Evolutionary conservation across 2,113 vertebrate genomes (phyloP).

Genomic region (Psittacara wagleri): DNA sequence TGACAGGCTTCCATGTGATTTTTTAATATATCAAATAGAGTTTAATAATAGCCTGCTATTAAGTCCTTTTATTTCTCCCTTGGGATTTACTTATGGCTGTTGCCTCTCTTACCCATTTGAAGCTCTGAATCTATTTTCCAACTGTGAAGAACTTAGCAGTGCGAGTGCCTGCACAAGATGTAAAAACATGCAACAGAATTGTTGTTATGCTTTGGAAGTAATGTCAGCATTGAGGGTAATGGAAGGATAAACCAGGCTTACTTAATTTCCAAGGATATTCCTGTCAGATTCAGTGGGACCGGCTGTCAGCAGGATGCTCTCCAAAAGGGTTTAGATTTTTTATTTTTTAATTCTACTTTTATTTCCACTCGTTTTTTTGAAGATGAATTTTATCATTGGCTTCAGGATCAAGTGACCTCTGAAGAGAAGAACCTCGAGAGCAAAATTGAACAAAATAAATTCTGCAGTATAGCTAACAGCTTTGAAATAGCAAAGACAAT

Average conservation of each 20-base stretch:
- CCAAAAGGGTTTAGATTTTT: not conserved
- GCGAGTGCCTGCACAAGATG: not conserved
- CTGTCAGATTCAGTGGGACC: not conserved
- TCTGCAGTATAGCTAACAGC: not conserved
- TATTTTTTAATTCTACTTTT: not conserved
- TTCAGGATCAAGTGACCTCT: not conserved
- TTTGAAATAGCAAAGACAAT: not conserved
- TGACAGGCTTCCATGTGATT: conserved; percentile 69
- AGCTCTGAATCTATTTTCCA: conserved; percentile 50
- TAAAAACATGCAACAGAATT: conserved; percentile 21
- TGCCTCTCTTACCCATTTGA: conserved; percentile 34
- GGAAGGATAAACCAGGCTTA: not conserved
- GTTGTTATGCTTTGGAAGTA: conserved; percentile 15
- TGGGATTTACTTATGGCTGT: conserved; percentile 57
- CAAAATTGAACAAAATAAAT: not conserved
- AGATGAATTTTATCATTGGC: not conserved
- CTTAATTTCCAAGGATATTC: not conserved
- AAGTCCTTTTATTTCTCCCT: conserved; percentile 61
- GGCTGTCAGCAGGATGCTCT: not conserved
- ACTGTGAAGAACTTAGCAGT: conserved; percentile 28
- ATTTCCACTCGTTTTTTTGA: not conserved
- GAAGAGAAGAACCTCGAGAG: not conserved
- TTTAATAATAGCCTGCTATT: conserved; percentile 72
- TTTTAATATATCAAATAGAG: conserved; percentile 71
- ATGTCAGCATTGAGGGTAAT: not conserved